Base-by-base conservation (phyloP, 2,888 invertebrate species). In the Sinelater perroti region DNA sequence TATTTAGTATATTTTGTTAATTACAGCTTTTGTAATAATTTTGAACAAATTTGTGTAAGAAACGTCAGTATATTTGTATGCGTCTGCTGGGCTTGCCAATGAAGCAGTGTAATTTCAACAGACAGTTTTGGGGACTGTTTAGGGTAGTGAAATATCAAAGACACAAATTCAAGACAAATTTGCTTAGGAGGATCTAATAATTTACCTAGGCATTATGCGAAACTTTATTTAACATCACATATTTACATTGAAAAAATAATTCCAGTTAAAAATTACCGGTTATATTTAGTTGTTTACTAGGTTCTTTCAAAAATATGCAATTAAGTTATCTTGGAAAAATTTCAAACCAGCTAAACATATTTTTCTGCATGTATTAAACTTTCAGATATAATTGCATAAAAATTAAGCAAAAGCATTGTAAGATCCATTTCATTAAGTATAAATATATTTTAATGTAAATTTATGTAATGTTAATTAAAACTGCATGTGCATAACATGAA, bases 371-470 rank as follows among this genome's bases (percentile, higher is more conserved):
- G n/a, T n/a, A n/a, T n/a, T n/a, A n/a, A n/a, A n/a, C n/a, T n/a
- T n/a, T n/a, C n/a, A n/a, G n/a, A n/a, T n/a, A n/a, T n/a, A n/a
- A n/a, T n/a, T n/a, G n/a, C n/a, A n/a, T n/a, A n/a, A n/a, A n/a
- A n/a, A n/a, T n/a, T n/a, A n/a, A n/a, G n/a, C n/a, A n/a, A n/a
- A n/a, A n/a, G n/a, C n/a, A n/a, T n/a, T n/a, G n/a, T n/a, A n/a
- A n/a, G n/a, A n/a, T n/a, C n/a, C n/a, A n/a, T n/a, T n/a, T n/a
- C n/a, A n/a, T n/a, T n/a, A n/a, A n/a, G n/a, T n/a, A n/a, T n/a
- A n/a, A n/a, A n/a, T n/a, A n/a, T n/a, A n/a, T n/a, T n/a, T n/a
- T 10, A 31, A 38, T 40, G 24, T 13, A 40, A 40, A 40, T 40
- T 24, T 24, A 14, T 14, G 16, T 3, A 14, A 14, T 14, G 3